Percentiles rank a stretch among this genome's conserved stretches.
These are phyloP conservation scores for Isoperla grammatica DNA, from an alignment of 2,888 invertebrate genomes.

Conservation along the genomic window DNA sequence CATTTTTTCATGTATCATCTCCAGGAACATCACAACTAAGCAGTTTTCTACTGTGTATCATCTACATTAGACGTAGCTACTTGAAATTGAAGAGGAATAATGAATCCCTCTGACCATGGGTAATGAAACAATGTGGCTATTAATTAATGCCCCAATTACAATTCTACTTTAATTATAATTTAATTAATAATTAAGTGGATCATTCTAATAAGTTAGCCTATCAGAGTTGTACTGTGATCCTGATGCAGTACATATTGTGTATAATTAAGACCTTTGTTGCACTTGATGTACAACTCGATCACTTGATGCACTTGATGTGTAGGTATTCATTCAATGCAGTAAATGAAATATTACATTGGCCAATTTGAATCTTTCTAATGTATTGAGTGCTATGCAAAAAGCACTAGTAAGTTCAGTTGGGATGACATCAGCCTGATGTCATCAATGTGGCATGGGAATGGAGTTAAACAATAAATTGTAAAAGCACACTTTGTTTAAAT, in stretches of 20 bases:
- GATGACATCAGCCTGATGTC: too few relatives aligned
- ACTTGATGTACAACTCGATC: too few relatives aligned
- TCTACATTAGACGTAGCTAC: conserved; percentile 11
- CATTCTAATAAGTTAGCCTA: not conserved
- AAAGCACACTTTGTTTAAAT: not conserved
- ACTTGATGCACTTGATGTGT: too few relatives aligned
- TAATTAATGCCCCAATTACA: conserved; percentile 8
- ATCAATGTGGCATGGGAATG: too few relatives aligned
- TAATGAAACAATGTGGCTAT: conserved; percentile 44
- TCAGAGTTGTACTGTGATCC: too few relatives aligned
- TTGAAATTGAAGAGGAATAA: conserved; percentile 41
- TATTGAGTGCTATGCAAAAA: too few relatives aligned
- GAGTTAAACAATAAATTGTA: not conserved
- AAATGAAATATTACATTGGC: too few relatives aligned
- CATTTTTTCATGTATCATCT: conserved; percentile 22
- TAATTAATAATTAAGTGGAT: conserved; percentile 33
- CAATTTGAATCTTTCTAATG: too few relatives aligned
- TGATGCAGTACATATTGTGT: too few relatives aligned
- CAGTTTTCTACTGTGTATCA: conserved; percentile 26
- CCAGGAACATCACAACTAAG: conserved; percentile 22
- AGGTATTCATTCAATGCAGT: too few relatives aligned
- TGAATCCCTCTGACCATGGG: conserved; percentile 78
- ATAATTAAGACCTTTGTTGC: too few relatives aligned
- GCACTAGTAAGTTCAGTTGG: too few relatives aligned
- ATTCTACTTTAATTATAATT: conserved; percentile 8